Evolutionary conservation across 2,797 vertebrate species (phyloP).

Genomic region (Varecia variegata): DNA sequence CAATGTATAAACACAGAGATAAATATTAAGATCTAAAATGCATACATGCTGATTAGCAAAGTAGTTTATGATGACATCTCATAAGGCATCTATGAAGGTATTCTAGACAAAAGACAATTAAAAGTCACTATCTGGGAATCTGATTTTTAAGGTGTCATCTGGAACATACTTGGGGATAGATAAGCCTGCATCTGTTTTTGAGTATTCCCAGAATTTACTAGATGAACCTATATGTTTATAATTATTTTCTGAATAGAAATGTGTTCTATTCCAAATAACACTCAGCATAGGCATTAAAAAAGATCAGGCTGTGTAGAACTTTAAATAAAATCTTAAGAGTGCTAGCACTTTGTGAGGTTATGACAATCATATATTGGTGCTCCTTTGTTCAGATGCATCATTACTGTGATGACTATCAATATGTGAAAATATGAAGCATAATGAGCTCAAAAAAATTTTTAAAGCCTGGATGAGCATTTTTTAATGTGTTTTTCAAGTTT

Average conservation of each 20-base stretch:
- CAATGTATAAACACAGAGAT: background rate
- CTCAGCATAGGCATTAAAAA: background rate
- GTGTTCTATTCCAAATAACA: background rate
- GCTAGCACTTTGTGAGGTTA: background rate
- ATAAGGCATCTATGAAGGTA: background rate
- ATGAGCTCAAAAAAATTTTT: background rate
- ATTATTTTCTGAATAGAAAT: background rate
- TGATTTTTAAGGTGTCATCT: background rate
- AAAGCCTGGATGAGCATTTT: background rate
- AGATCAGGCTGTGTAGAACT: background rate
- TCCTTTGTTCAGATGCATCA: background rate
- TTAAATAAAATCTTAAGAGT: background rate
- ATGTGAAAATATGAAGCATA: background rate
- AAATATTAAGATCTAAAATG: slow-evolving; percentile 14
- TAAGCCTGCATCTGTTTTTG: background rate
- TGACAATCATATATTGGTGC: background rate
- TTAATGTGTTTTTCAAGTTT: background rate
- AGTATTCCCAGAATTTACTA: background rate
- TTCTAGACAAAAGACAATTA: slow-evolving; percentile 2
- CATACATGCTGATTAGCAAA: background rate
- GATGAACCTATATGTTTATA: background rate
- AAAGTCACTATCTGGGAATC: background rate
- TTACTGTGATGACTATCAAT: background rate
- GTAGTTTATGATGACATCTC: background rate
- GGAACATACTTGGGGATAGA: background rate